These are phyloP conservation scores for Drosophila baimaii DNA, from an alignment of 1,140 invertebrate species.

Conservation along the genomic window DNA sequence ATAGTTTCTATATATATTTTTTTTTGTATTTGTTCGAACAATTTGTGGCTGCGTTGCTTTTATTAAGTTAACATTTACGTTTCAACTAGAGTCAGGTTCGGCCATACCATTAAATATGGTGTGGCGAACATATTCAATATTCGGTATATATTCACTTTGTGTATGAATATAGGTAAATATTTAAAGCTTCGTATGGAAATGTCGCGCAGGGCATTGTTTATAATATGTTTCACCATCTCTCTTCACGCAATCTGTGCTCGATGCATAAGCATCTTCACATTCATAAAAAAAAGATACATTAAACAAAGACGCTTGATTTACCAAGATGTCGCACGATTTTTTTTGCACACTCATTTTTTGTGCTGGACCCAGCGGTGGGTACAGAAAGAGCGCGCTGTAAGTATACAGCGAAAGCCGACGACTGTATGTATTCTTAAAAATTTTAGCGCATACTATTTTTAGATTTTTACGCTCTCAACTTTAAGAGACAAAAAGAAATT, in stretches of 20 bases:
- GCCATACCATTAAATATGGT: slow-evolving; percentile 2
- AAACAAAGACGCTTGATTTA: too few species aligned
- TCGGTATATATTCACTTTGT: slow-evolving; percentile 5
- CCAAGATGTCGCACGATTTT: too few species aligned
- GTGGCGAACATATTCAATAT: slow-evolving; percentile 11
- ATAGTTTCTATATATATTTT: slow-evolving; percentile 16
- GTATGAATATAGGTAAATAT: slow-evolving; percentile 37
- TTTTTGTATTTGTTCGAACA: slow-evolving; percentile 11
- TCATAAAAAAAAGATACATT: too few species aligned
- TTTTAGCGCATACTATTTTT: too few species aligned
- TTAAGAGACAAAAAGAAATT: too few species aligned
- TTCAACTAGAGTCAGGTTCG: slow-evolving; percentile 35
- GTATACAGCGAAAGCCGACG: too few species aligned
- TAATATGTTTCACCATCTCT: background rate
- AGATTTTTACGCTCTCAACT: too few species aligned
- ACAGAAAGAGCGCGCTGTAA: too few species aligned
- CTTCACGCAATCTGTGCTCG: slow-evolving; percentile 21
- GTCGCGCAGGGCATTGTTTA: background rate
- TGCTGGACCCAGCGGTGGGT: too few species aligned
- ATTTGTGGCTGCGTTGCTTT: slow-evolving; percentile 51
- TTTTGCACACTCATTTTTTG: too few species aligned
- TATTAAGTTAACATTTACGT: slow-evolving; percentile 48
- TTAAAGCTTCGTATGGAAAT: slow-evolving; percentile 32
- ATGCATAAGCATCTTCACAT: too few species aligned
- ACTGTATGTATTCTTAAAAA: too few species aligned